These are phyloP conservation scores for Festucalex cinctus DNA, from an alignment of 2,113 vertebrate genomes.

Conservation along the genomic window DNA sequence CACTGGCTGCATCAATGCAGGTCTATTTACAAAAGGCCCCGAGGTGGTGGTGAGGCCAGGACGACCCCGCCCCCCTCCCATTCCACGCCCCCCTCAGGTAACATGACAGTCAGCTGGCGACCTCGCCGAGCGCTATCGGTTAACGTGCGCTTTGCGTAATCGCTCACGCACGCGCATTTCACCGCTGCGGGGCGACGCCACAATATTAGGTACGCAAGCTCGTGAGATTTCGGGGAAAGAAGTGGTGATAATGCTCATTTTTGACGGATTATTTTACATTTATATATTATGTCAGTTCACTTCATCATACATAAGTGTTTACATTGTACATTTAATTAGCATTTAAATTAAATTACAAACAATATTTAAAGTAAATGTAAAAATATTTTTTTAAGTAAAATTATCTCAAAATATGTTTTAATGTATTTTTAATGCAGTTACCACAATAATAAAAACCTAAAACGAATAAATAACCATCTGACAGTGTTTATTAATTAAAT, in stretches of 20 bases:
- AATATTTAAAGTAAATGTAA: not conserved
- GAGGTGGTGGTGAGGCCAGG: not conserved
- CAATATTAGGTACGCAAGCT: not conserved
- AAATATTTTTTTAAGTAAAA: too few species aligned
- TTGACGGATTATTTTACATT: too few species aligned
- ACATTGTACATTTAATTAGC: too few species aligned
- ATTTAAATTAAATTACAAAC: too few species aligned
- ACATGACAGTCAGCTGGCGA: constrained; percentile 55
- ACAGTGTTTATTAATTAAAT: not conserved
- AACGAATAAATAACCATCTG: too few species aligned
- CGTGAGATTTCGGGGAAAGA: not conserved
- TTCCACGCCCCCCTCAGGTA: constrained; percentile 39
- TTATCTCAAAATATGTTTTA: too few species aligned
- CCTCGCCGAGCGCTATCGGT: constrained; percentile 48
- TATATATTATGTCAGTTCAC: too few species aligned
- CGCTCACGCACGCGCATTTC: not conserved
- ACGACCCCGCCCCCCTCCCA: constrained; percentile 20
- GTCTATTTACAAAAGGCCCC: constrained; percentile 9
- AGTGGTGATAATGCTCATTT: not conserved
- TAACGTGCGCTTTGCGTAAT: constrained; percentile 37
- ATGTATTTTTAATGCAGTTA: too few species aligned
- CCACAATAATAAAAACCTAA: too few species aligned
- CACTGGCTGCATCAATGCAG: not conserved
- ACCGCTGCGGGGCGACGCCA: not conserved
- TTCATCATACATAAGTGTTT: too few species aligned